Percentiles rank a stretch among this genome's conserved stretches.
Conservation (phyloP, 1,140 invertebrate genomes). For the Nasonia longicornis region DNA sequence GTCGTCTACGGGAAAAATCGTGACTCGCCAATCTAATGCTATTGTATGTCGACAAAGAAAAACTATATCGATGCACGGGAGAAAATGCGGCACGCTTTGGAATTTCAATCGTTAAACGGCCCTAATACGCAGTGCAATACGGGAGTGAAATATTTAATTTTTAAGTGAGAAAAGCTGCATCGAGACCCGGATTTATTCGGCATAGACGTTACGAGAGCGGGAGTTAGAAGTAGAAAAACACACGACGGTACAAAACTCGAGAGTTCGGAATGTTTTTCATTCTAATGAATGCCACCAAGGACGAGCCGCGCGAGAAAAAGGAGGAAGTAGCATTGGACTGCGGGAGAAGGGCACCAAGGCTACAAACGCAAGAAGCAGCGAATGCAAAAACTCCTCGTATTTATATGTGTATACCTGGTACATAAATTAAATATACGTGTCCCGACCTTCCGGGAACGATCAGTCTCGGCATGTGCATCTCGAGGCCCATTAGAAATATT, state of each 20-base stretch:
- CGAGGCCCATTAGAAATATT: no score
- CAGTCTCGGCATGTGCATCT: no score
- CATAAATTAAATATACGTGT: no score
- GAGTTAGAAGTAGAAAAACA: neutral
- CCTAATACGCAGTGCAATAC: neutral
- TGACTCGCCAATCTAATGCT: neutral
- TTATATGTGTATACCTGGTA: no score
- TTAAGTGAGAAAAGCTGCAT: neutral
- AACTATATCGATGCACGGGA: neutral
- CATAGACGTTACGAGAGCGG: neutral
- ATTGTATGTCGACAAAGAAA: neutral
- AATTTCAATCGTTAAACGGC: neutral
- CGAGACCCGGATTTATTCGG: neutral
- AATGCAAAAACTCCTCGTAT: neutral
- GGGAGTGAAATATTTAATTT: neutral
- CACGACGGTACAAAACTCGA: neutral
- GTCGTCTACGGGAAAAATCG: neutral
- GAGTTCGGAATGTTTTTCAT: neutral
- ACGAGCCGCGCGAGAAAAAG: neutral
- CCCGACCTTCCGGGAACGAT: no score
- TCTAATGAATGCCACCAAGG: conserved; percentile 4
- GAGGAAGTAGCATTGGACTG: neutral
- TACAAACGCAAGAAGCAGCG: neutral
- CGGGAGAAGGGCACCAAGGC: conserved; percentile 9
- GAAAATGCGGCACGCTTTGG: neutral